Evolutionary conservation across 2,888 invertebrate species (phyloP).

Genomic region (Buathra laborator): DNA sequence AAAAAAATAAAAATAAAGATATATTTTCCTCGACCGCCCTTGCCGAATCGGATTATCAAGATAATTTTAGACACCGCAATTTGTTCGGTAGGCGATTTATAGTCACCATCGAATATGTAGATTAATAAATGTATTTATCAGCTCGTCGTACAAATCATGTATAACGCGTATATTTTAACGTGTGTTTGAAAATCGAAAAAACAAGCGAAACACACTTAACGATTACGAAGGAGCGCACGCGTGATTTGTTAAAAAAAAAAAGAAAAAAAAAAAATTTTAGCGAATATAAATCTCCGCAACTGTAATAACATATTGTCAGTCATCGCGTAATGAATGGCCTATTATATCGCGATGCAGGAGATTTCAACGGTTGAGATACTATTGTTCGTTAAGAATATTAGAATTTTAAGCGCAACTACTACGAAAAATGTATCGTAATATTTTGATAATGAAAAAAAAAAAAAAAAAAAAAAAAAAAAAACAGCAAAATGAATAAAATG

Average conservation of each 20-base stretch:
- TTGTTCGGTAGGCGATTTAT: constrained; percentile 20
- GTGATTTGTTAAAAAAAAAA: constrained; percentile 23
- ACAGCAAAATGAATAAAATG: constrained; percentile 8
- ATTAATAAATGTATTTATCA: constrained; percentile 33
- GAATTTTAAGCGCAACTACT: constrained; percentile 47
- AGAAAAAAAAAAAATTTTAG: not conserved
- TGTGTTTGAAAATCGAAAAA: constrained; percentile 36
- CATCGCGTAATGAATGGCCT: constrained; percentile 23
- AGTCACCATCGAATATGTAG: constrained; percentile 44
- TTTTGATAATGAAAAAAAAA: constrained; percentile 74
- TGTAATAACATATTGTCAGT: constrained; percentile 10
- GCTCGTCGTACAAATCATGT: constrained; percentile 57
- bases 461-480: constrained; percentile 22
- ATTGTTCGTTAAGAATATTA: constrained; percentile 56
- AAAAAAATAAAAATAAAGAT: constrained; percentile 38
- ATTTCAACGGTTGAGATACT: constrained; percentile 54
- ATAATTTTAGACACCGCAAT: constrained; percentile 37
- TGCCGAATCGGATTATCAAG: constrained; percentile 53
- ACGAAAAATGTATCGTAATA: constrained; percentile 71
- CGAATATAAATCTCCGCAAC: not conserved
- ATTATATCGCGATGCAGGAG: constrained; percentile 20
- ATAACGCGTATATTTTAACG: constrained; percentile 57
- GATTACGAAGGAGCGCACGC: constrained; percentile 27
- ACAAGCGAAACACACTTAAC: constrained; percentile 6
- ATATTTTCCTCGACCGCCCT: constrained; percentile 58